A percentile compares a stretch with the other conserved stretches of the same genome.
phyloP scores from a whole-genome alignment of 2,113 vertebrate species.

The Thymallus thymallus region DNA sequence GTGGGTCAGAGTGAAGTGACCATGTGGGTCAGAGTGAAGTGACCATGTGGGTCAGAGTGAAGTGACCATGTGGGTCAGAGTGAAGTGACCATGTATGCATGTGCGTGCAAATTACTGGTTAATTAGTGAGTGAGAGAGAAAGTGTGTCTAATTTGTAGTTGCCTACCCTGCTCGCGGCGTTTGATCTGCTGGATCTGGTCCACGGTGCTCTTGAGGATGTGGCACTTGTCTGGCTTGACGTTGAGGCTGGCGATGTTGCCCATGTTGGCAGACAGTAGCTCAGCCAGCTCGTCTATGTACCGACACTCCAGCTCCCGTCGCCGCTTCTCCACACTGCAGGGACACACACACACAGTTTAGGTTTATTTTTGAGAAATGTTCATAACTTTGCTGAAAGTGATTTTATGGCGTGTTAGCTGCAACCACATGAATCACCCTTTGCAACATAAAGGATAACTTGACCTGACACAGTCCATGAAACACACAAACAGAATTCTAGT shows the following conservation, averaged over 20 bases:
- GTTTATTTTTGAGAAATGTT: too few species aligned
- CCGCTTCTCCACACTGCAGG: constrained; percentile 84
- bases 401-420: too few species aligned
- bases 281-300: constrained; percentile 92
- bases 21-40: too few species aligned
- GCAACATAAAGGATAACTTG: not conserved
- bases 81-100: too few species aligned
- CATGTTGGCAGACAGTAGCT: constrained; percentile 92
- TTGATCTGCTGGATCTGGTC: constrained; percentile 97
- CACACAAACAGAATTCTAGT: too few species aligned
- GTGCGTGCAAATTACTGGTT: too few species aligned
- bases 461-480: too few species aligned
- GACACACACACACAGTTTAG: constrained; percentile 11
- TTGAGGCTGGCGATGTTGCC: constrained; percentile 88
- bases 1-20: too few species aligned
- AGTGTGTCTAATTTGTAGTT: not conserved
- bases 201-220: constrained; percentile 90
- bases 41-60: too few species aligned
- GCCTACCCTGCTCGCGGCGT: constrained; percentile 86
- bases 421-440: not conserved
- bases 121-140: not conserved
- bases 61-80: too few species aligned
- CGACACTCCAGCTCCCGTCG: constrained; percentile 90
- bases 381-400: too few species aligned
- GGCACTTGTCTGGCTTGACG: constrained; percentile 94